Evolutionary conservation across 1,140 invertebrate species (phyloP).

Genomic region (Elymnias hypermnestra): DNA sequence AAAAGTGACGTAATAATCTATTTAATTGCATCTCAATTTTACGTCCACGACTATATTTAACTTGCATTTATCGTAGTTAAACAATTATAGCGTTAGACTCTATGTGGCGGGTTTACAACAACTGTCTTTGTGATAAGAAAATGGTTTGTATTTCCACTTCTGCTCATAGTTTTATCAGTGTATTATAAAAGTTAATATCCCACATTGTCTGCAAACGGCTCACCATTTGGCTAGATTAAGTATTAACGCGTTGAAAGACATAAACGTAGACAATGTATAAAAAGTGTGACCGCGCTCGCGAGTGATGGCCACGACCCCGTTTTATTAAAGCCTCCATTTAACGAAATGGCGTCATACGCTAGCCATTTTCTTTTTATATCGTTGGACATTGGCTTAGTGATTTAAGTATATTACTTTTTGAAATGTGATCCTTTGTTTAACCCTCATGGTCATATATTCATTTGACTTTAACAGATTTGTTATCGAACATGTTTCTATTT

Average conservation of each 20-base stretch:
- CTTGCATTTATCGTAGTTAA: no score
- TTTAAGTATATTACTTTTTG: conserved; percentile 21
- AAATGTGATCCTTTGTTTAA: conserved; percentile 12
- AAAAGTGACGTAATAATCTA: no score
- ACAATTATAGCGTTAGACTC: no score
- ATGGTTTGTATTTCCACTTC: no score
- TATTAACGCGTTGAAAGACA: conserved; percentile 17
- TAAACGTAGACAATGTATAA: conserved; percentile 26
- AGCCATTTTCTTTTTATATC: conserved; percentile 31
- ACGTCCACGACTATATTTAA: no score
- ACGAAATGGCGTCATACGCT: conserved; percentile 29
- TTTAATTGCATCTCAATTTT: no score
- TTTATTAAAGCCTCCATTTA: conserved; percentile 33
- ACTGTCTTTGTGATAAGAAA: no score
- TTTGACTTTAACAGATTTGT: no score
- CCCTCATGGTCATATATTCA: no score
- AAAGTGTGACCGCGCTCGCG: conserved; percentile 23
- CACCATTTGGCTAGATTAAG: conserved; percentile 20
- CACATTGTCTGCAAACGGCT: neutral
- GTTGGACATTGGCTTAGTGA: conserved; percentile 21
- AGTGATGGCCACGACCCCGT: conserved; percentile 26
- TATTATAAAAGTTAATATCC: conserved; percentile 3
- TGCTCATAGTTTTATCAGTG: neutral
- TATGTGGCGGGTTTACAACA: no score
- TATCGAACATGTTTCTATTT: no score